Evolutionary conservation across 2,797 vertebrate species (phyloP).

Genomic region (Limnodromus scolopaceus): DNA sequence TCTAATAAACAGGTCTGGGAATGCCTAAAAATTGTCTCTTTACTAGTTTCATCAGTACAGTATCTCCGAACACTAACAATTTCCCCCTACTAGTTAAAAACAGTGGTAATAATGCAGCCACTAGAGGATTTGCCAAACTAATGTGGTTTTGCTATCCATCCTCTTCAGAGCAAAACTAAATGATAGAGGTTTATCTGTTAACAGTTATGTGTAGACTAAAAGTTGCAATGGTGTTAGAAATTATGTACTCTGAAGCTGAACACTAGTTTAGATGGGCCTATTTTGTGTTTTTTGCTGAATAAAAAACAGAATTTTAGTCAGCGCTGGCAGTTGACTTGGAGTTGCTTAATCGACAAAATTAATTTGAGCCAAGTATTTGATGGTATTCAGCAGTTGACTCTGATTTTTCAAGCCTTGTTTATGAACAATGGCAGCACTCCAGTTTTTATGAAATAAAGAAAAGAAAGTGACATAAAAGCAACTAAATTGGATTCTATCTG

Average conservation of each 20-base stretch:
- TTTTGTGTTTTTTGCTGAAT: neutral
- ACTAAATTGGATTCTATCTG: slow-evolving; percentile 50
- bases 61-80: neutral
- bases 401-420: slow-evolving; percentile 5
- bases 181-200: neutral
- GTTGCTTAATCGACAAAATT: neutral
- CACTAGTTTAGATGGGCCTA: neutral
- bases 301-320: neutral
- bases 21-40: neutral
- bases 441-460: slow-evolving; percentile 51
- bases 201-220: neutral
- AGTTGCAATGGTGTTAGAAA: neutral
- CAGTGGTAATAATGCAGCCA: neutral
- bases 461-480: slow-evolving; percentile 40
- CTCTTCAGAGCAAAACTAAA: neutral
- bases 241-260: neutral
- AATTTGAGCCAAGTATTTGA: neutral
- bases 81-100: neutral
- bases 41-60: neutral
- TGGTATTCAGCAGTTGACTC: neutral
- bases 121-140: neutral
- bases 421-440: slow-evolving; percentile 27
- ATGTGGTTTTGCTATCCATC: too few relatives aligned
- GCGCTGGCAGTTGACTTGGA: neutral
- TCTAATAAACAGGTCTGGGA: neutral